Percentiles rank a stretch among this genome's conserved stretches.
These are phyloP conservation scores for Carlito syrichta DNA, from an alignment of 2,113 vertebrate genomes.

Conservation along the genomic window DNA sequence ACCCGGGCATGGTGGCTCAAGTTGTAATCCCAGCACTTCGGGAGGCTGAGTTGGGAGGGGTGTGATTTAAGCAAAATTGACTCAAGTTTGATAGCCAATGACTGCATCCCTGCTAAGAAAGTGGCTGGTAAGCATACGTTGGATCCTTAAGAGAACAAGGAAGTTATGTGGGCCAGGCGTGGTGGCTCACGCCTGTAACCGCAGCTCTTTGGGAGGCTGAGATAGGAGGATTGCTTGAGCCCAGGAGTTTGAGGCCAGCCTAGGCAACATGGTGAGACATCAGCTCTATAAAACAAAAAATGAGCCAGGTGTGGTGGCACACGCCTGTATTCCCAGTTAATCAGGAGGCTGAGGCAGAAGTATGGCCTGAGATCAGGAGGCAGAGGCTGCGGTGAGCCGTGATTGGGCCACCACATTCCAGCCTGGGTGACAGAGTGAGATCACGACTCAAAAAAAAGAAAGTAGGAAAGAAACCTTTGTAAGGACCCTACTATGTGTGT, in stretches of 20 bases:
- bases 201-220: background rate
- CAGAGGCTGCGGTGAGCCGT: background rate
- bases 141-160: background rate
- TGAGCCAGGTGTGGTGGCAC: background rate
- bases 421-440: background rate
- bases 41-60: no score
- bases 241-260: background rate
- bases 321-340: no score
- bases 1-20: no score
- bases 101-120: background rate
- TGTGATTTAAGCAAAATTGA: background rate
- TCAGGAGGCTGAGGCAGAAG: background rate
- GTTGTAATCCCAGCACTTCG: no score
- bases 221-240: background rate
- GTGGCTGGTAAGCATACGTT: rapidly evolving
- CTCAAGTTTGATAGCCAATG: background rate
- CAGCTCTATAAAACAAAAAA: background rate
- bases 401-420: background rate
- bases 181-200: background rate
- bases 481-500: background rate
- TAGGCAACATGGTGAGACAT: background rate
- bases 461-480: background rate
- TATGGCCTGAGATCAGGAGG: background rate
- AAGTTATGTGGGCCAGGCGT: rapidly evolving
- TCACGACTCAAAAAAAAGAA: background rate